Base-by-base conservation (phyloP, 2,113 vertebrate genomes). In the Falco punctatus region DNA sequence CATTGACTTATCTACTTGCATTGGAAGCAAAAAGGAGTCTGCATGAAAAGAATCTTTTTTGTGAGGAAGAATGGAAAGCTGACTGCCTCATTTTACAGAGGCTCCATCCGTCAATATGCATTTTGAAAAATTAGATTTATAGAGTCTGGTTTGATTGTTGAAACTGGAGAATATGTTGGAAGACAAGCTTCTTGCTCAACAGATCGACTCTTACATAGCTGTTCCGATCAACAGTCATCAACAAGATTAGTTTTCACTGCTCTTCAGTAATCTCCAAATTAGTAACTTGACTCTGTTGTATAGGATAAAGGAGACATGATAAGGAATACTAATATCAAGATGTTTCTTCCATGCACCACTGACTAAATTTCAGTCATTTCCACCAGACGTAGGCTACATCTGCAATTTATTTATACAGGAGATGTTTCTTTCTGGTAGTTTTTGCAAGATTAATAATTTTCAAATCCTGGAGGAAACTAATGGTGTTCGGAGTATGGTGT, bases 1-100 rank as follows among this genome's bases (percentile, higher is more conserved):
- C 1, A 86, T 30, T 83, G 85, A 55, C 0, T 0, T 52, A 71
- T 2, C 2, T 48, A 32, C 33, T 55, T 94, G n/a, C 1, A 0
- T 61, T 40, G 71, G 35, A 83, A 93, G 33, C 7, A 72, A 88
- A 64, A 0, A 2, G 30, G 8, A 81, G 7, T 74, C 64, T 78
- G 52, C 14, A 78, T 78, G 28, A 62, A 85, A 96, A 72, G 1
- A 72, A 13, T 15, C 2, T 32, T 59, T 86, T 91, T n/a, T 62
- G 26, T 59, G 33, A 84, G 19, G 58, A 65, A 74, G 12, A 83
- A 70, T 64, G 11, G 59, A 93, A 86, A 86, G 24, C 23, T 62
- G 32, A 70, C 11, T 59, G 21, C 4, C 19, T 92, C 35, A 91
- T 58, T 90, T 93, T 72, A 59, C 23, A 51, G 62, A 94, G 26